A percentile compares a stretch with the other conserved stretches of the same genome.
Evolutionary conservation across 2,888 invertebrate genomes (phyloP).

Genomic region (Meganola albula): DNA sequence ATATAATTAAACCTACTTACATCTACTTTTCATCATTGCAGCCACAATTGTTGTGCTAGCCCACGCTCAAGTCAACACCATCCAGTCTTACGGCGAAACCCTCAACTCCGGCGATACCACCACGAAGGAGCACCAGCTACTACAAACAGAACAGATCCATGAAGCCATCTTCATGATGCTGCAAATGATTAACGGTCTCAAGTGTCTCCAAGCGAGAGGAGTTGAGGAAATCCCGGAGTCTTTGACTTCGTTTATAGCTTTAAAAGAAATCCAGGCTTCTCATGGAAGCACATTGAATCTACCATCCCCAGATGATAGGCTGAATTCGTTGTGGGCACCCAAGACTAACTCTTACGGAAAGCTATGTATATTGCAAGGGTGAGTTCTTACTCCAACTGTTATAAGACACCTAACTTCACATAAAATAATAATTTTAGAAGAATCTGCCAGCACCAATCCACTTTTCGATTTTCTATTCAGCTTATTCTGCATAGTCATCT

Average conservation of each 20-base stretch:
- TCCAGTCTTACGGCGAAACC: conserved; percentile 82
- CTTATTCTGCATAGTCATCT: too few relatives aligned
- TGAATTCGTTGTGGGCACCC: conserved; percentile 66
- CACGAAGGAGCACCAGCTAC: conserved; percentile 60
- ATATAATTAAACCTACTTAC: too few relatives aligned
- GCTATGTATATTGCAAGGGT: conserved; percentile 87
- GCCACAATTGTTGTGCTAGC: conserved; percentile 88
- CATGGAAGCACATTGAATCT: conserved; percentile 44
- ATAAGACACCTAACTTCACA: too few relatives aligned
- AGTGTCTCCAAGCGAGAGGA: conserved; percentile 88
- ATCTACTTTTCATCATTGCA: conserved; percentile 44
- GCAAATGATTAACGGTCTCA: conserved; percentile 88
- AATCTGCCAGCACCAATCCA: too few relatives aligned
- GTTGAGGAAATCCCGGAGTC: conserved; percentile 86
- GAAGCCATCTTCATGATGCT: conserved; percentile 88
- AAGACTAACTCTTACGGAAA: conserved; percentile 77
- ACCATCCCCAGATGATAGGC: conserved; percentile 56
- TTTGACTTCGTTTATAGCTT: conserved; percentile 84
- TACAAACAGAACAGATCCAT: conserved; percentile 72
- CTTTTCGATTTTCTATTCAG: too few relatives aligned
- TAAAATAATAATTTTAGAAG: too few relatives aligned
- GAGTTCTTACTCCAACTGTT: too few relatives aligned
- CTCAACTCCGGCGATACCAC: conserved; percentile 75
- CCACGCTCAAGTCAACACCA: conserved; percentile 84
- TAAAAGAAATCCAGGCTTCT: conserved; percentile 70